Percentiles rank a stretch among this genome's conserved stretches.
phyloP scores from a whole-genome alignment of 2,113 vertebrate species.

The Lathamus discolor region DNA sequence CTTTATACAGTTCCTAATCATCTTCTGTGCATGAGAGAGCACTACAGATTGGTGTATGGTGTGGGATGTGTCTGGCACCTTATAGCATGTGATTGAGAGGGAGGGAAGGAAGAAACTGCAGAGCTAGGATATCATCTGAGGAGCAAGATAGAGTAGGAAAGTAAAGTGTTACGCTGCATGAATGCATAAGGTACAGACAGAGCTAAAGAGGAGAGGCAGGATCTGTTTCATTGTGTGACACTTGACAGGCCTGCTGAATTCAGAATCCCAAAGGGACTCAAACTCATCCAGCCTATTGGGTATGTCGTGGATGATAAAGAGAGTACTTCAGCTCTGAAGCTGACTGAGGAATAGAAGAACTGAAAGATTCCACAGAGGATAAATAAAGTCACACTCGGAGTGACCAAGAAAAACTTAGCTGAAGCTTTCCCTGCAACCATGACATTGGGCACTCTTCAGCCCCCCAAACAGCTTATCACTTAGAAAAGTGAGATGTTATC shows the following conservation, averaged over 20 bases:
- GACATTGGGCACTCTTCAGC: not conserved
- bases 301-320: not conserved
- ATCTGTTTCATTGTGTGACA: not conserved
- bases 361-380: not conserved
- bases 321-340: not conserved
- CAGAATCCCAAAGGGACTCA: not conserved
- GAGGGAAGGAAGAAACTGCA: not conserved
- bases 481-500: not conserved
- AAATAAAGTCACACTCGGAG: not conserved
- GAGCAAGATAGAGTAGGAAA: not conserved
- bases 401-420: not conserved
- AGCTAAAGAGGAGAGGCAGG: not conserved
- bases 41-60: constrained; percentile 1
- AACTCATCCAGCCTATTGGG: not conserved
- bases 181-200: not conserved
- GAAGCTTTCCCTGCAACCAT: not conserved
- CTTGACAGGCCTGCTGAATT: not conserved
- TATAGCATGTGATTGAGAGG: constrained; percentile 23
- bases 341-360: not conserved
- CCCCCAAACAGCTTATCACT: not conserved
- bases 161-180: not conserved
- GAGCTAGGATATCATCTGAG: not conserved
- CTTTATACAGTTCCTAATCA: not conserved
- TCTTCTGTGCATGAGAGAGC: constrained; percentile 2
- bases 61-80: constrained; percentile 62